Conservation (phyloP, 2,113 vertebrate species). For the Kryptolebias marmoratus region DNA sequence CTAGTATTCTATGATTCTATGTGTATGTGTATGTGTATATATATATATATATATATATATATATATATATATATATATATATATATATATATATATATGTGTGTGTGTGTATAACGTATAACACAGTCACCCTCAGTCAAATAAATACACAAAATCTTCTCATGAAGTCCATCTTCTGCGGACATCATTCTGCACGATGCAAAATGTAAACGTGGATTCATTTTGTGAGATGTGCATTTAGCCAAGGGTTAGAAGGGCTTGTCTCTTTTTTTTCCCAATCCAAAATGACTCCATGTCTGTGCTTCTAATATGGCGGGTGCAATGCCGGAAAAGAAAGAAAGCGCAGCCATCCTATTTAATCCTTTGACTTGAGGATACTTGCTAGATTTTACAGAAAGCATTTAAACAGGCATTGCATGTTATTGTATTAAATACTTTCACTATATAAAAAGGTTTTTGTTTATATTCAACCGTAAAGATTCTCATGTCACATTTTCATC, state of each 20-base stretch:
- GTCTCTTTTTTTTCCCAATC: constrained; percentile 59
- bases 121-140: constrained; percentile 46
- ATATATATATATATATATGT: too few relatives aligned
- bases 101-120: not conserved
- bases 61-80: too few relatives aligned
- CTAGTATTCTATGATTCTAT: constrained; percentile 30
- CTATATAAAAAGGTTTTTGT: not conserved
- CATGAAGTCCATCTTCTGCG: constrained; percentile 37
- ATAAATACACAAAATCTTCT: constrained; percentile 34
- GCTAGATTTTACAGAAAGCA: constrained; percentile 9
- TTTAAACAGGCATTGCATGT: constrained; percentile 21
- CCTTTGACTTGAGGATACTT: constrained; percentile 40
- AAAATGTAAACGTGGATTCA: constrained; percentile 16
- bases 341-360: constrained; percentile 63
- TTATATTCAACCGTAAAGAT: not conserved
- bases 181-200: constrained; percentile 31
- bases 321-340: constrained; percentile 66
- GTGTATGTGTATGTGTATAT: too few relatives aligned
- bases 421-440: not conserved
- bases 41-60: too few relatives aligned
- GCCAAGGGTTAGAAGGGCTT: constrained; percentile 67
- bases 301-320: constrained; percentile 83
- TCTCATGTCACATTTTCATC: constrained; percentile 19
- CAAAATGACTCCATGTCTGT: constrained; percentile 79
- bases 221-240: constrained; percentile 48